Evolutionary conservation across 2,797 vertebrate genomes (phyloP).

Genomic region (Moxostoma hubbsi): DNA sequence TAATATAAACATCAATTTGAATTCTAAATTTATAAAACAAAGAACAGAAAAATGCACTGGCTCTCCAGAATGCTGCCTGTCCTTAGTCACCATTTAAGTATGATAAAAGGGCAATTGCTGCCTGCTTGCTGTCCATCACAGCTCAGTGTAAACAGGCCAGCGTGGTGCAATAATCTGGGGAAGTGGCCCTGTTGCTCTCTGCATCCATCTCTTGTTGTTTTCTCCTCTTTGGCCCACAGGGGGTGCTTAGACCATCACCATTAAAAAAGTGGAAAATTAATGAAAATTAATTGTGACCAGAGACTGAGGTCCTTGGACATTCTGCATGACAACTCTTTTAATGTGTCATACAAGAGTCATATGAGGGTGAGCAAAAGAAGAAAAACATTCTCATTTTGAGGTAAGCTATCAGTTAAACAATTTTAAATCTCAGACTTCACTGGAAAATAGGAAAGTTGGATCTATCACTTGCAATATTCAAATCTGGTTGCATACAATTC

Average conservation of each 20-base stretch:
- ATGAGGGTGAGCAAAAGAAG: no score
- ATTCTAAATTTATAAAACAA: neutral
- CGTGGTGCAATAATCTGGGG: slow-evolving; percentile 81
- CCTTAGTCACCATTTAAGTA: slow-evolving; percentile 55
- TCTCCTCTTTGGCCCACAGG: slow-evolving; percentile 70
- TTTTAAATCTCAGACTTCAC: neutral
- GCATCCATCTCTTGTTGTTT: slow-evolving; percentile 72
- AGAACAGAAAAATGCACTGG: neutral
- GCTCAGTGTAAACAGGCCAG: slow-evolving; percentile 75
- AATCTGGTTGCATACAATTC: neutral
- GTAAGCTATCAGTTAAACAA: neutral
- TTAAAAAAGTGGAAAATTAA: no score
- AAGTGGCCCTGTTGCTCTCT: slow-evolving; percentile 73
- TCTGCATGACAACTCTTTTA: no score
- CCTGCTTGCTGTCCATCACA: slow-evolving; percentile 79
- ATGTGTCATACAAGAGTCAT: no score
- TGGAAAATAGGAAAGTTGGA: slow-evolving; percentile 3
- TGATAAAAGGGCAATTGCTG: slow-evolving; percentile 73
- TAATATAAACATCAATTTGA: neutral
- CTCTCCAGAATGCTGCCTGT: neutral
- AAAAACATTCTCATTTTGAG: no score
- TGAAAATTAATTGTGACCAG: no score
- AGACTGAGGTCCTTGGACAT: no score
- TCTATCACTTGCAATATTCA: slow-evolving; percentile 4
- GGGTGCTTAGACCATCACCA: slow-evolving; percentile 82